Evolutionary conservation across 2,797 vertebrate species (phyloP), one percentile per base, ranked within the genome.

Genomic region (Scarus forsteni): DNA sequence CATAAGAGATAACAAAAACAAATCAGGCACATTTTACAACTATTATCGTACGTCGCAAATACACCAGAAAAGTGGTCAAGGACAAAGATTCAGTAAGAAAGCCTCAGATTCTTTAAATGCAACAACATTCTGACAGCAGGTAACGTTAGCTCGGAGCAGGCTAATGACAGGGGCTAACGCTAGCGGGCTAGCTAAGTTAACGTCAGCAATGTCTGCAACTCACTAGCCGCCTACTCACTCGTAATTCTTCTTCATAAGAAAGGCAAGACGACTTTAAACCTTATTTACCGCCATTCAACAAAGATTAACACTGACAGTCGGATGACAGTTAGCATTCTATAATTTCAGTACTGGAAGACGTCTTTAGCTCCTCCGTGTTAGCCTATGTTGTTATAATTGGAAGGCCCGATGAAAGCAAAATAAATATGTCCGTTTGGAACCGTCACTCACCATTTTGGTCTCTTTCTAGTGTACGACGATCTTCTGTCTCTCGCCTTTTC

Each of bases 361-460:
- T 3, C 12, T 13, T 51, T 51, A 54, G 52, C 52, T 54, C 38
- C 16, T 72, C 49, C 70, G 42, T 40, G 67, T 77, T 87, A 85
- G 89, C 90, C 57, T 69, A 59, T 90, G 85, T 91, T 91, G 61
- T 89, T 81, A 75, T 83, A 59, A 81, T 36, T 7, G 50, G 66
- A 40, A 84, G 83, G 85, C 86, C 88, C 83, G 70, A 80, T 48
- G 36, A 77, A 81, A 87, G 63, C 44, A 80, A 69, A 9, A 4
- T 3, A 66, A 53, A 66, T 14, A 36, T 35, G 12, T 6, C 0
- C 0, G 15, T 49, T 56, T 16, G n/a, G n/a, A 11, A 57, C 39
- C 40, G 18, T 11, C 65, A 85, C 92, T 92, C 73, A 93, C 93
- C 93, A 94, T 94, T 81, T 89, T 92, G 62, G 83, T 88, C 74